Evolutionary conservation across 1,140 invertebrate genomes (phyloP).

Genomic region (Hylaeus anthracinus): DNA sequence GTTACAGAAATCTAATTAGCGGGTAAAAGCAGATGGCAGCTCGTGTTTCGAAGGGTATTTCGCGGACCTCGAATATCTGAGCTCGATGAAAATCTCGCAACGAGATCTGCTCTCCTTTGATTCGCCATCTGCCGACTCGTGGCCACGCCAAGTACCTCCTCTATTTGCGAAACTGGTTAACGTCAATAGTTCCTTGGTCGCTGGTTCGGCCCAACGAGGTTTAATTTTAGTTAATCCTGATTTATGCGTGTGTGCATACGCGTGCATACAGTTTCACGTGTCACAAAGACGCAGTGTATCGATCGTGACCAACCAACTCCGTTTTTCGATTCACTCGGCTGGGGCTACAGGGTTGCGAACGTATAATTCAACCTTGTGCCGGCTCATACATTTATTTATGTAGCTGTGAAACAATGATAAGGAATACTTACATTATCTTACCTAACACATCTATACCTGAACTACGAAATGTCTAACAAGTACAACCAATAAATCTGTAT

Average conservation of each 20-base stretch:
- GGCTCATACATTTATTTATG: too few species aligned
- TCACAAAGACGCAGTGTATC: conserved; percentile 11
- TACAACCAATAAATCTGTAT: too few species aligned
- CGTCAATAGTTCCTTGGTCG: conserved; percentile 20
- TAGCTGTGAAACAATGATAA: too few species aligned
- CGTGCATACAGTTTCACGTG: too few species aligned
- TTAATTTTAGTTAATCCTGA: conserved; percentile 38
- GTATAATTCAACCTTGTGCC: too few species aligned
- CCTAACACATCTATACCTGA: too few species aligned
- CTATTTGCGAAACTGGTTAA: conserved; percentile 49
- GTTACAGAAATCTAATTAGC: conserved; percentile 36
- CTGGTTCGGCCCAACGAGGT: not conserved
- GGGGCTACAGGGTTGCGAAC: too few species aligned
- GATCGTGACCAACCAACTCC: conserved; percentile 17
- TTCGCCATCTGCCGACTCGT: conserved; percentile 19
- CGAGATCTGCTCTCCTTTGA: conserved; percentile 10
- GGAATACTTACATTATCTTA: too few species aligned
- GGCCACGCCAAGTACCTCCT: not conserved
- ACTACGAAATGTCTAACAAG: too few species aligned
- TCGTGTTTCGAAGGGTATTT: conserved; percentile 22
- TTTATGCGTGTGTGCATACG: not conserved
- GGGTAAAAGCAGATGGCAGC: conserved; percentile 25
- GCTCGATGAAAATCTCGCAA: conserved; percentile 28
- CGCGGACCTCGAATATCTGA: not conserved
- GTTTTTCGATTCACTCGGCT: conserved; percentile 26